A percentile compares a stretch with the other conserved stretches of the same genome.
Evolutionary conservation across 2,888 invertebrate species (phyloP).

Genomic region (Drosophila prostipennis): DNA sequence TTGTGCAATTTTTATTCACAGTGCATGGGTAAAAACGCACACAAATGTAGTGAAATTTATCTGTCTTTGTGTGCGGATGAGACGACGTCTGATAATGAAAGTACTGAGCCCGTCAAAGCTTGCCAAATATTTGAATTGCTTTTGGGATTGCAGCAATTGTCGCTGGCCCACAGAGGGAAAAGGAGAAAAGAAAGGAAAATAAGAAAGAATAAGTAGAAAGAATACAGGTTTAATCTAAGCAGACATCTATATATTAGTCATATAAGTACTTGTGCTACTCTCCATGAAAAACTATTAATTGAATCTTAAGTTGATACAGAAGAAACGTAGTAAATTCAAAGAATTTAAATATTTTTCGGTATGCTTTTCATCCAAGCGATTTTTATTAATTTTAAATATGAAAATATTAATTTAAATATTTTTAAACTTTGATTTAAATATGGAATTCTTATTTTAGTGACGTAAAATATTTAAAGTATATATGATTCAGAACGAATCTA

Average conservation of each 20-base stretch:
- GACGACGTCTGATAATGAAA: constrained; percentile 52
- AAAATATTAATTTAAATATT: too few species aligned
- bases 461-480: too few species aligned
- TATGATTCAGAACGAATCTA: too few species aligned
- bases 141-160: constrained; percentile 23
- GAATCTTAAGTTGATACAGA: too few species aligned
- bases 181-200: not conserved
- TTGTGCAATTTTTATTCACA: not conserved
- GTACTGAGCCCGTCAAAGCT: constrained; percentile 51
- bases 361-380: too few species aligned
- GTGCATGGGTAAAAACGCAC: not conserved
- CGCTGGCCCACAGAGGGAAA: not conserved
- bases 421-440: too few species aligned
- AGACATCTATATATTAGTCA: not conserved
- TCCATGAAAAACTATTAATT: not conserved
- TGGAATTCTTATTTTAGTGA: too few species aligned
- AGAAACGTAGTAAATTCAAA: too few species aligned
- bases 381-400: too few species aligned
- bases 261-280: not conserved
- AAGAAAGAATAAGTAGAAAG: not conserved
- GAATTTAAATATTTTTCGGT: too few species aligned
- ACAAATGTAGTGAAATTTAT: constrained; percentile 8
- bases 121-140: constrained; percentile 56
- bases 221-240: not conserved
- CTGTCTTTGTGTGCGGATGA: constrained; percentile 12